Evolutionary conservation across 2,113 vertebrate species (phyloP).

Genomic region (Pardalotus punctatus): DNA sequence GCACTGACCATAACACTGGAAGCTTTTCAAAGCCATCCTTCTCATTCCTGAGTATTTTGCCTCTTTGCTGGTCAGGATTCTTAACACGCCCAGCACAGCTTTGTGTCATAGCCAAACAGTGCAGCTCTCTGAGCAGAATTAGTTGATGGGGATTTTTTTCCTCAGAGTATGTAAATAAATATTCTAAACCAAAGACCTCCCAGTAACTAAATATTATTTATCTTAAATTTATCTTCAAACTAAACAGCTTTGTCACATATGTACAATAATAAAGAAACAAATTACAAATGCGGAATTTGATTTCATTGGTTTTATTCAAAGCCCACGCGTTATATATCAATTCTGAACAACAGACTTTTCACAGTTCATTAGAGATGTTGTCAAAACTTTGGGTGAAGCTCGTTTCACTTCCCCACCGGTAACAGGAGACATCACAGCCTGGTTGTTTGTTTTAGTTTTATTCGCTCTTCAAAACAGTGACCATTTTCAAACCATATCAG

Average conservation of each 20-base stretch:
- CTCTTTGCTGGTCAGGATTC: not conserved
- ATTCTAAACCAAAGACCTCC: constrained; percentile 46
- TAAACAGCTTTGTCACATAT: constrained; percentile 43
- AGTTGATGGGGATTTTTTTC: not conserved
- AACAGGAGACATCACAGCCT: not conserved
- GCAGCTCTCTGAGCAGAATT: not conserved
- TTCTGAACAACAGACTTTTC: not conserved
- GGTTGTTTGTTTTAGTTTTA: not conserved
- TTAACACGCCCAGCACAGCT: not conserved
- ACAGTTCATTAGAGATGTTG: not conserved
- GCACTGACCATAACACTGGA: accelerated
- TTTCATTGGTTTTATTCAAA: constrained; percentile 26
- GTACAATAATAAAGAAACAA: constrained; percentile 26
- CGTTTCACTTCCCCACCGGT: not conserved
- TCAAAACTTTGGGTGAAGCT: not conserved
- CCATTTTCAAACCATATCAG: not conserved
- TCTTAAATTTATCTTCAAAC: constrained; percentile 10
- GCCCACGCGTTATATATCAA: not conserved
- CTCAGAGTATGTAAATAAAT: constrained; percentile 21
- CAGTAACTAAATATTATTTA: constrained; percentile 44
- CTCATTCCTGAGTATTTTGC: not conserved
- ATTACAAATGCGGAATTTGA: constrained; percentile 16
- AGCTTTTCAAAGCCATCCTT: accelerated
- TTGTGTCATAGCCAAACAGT: not conserved
- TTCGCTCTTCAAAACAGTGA: not conserved